phyloP scores from a whole-genome alignment of 2,888 invertebrate genomes.

The Drosophila longiperda region DNA sequence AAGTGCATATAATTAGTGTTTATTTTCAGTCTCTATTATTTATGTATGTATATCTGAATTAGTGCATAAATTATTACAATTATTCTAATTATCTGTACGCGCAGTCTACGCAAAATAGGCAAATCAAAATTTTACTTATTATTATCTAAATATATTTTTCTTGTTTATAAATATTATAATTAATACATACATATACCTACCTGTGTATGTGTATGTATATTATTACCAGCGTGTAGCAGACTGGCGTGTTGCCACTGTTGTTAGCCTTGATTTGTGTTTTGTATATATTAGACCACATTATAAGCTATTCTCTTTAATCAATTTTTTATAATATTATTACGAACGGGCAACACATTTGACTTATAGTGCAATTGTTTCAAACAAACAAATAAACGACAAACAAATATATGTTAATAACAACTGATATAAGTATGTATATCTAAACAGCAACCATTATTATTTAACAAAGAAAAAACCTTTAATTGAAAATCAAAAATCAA shows the following conservation, averaged over 20 bases:
- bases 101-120: constrained; percentile 59
- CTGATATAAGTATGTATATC: constrained; percentile 61
- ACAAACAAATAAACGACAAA: constrained; percentile 63
- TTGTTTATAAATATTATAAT: constrained; percentile 37
- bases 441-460: constrained; percentile 47
- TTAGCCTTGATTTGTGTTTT: constrained; percentile 78
- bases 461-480: constrained; percentile 44
- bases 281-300: constrained; percentile 76
- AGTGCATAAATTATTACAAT: constrained; percentile 55
- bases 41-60: constrained; percentile 64
- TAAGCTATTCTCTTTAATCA: constrained; percentile 53
- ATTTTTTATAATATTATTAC: constrained; percentile 60
- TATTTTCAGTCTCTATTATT: constrained; percentile 37
- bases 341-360: constrained; percentile 77
- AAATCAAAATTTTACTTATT: constrained; percentile 68
- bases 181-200: constrained; percentile 29
- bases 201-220: constrained; percentile 21
- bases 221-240: constrained; percentile 45
- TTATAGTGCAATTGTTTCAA: constrained; percentile 82
- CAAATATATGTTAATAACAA: constrained; percentile 54
- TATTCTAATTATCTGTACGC: constrained; percentile 45
- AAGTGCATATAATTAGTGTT: constrained; percentile 72
- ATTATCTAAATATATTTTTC: constrained; percentile 37
- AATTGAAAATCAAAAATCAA: constrained; percentile 77
- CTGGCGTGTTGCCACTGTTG: constrained; percentile 67